These are phyloP conservation scores for Odontocolon sp. DNA, from an alignment of 2,888 invertebrate species.

Conservation along the genomic window DNA sequence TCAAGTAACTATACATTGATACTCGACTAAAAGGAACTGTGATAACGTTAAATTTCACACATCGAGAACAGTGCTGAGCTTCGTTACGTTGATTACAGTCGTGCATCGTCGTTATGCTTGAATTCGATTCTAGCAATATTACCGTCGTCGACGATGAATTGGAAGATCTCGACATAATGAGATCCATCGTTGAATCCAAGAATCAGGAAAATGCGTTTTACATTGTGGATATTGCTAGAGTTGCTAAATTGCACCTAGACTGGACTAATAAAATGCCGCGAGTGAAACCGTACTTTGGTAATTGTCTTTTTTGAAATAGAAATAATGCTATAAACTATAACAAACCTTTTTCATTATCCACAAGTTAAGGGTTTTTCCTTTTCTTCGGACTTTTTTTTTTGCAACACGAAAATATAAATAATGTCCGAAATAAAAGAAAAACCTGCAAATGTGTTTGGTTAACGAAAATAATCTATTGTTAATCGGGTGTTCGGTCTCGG, in stretches of 20 bases:
- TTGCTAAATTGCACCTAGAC: constrained; percentile 71
- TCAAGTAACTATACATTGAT: too few species aligned
- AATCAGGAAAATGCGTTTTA: constrained; percentile 74
- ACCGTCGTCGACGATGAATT: constrained; percentile 67
- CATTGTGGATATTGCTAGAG: constrained; percentile 70
- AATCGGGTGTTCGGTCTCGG: too few species aligned
- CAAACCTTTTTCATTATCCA: too few species aligned
- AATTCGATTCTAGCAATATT: constrained; percentile 64
- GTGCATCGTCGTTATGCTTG: constrained; percentile 20
- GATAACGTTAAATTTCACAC: too few species aligned
- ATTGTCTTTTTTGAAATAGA: constrained; percentile 68
- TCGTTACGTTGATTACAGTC: not conserved
- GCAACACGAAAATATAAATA: too few species aligned
- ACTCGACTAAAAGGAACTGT: too few species aligned
- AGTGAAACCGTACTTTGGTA: constrained; percentile 76
- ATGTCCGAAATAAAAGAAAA: too few species aligned
- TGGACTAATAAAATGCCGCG: constrained; percentile 76
- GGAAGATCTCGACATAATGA: constrained; percentile 68
- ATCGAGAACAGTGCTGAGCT: not conserved
- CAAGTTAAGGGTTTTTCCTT: too few species aligned
- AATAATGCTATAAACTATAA: constrained; percentile 78
- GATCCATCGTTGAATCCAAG: constrained; percentile 65
- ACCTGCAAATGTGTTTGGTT: not conserved
- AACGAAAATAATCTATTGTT: not conserved
- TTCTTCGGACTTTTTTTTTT: constrained; percentile 5